Evolutionary conservation across 1,140 invertebrate species (phyloP).

Genomic region (Reticulitermes speratus): DNA sequence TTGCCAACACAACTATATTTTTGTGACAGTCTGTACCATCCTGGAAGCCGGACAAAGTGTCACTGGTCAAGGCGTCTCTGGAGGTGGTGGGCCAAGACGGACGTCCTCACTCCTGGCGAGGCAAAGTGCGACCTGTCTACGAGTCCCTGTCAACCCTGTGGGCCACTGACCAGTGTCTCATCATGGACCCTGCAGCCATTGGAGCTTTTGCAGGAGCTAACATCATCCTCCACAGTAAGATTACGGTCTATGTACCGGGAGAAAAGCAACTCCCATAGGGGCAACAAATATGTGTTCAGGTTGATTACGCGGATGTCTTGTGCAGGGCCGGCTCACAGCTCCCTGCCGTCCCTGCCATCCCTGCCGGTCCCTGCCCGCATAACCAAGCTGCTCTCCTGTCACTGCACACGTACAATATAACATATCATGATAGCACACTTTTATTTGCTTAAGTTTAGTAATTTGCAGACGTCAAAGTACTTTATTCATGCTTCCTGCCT

Average conservation of each 20-base stretch:
- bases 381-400: no score
- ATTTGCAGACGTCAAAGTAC: no score
- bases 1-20: not conserved
- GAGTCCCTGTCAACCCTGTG: slow-evolving; percentile 7
- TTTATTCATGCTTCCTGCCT: no score
- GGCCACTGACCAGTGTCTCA: slow-evolving; percentile 18
- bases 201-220: slow-evolving; percentile 1
- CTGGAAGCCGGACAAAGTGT: not conserved
- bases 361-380: no score
- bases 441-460: no score
- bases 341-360: no score
- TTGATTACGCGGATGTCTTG: no score
- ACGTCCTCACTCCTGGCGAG: slow-evolving; percentile 21
- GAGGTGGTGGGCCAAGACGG: slow-evolving; percentile 28
- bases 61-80: slow-evolving; percentile 2
- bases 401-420: no score
- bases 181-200: not conserved
- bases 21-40: not conserved
- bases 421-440: no score
- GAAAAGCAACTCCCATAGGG: not conserved
- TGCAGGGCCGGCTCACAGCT: no score
- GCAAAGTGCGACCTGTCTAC: not conserved
- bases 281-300: no score
- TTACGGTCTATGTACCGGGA: not conserved
- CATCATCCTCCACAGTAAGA: slow-evolving; percentile 21